These are phyloP conservation scores for Agrilus planipennis DNA, from an alignment of 1,140 invertebrate genomes.

Conservation along the genomic window DNA sequence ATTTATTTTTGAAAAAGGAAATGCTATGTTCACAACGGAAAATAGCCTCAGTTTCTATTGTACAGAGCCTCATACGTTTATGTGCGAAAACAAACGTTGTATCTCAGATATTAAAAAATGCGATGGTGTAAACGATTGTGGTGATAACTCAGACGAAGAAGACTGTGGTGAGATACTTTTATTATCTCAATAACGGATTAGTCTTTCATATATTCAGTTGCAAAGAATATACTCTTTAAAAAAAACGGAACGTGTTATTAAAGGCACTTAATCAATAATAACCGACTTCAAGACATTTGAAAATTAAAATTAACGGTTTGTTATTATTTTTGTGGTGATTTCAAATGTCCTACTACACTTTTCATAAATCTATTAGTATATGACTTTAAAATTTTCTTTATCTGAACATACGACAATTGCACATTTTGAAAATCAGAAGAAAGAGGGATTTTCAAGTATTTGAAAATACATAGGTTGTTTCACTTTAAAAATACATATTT, in stretches of 20 bases:
- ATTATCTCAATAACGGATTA: slow-evolving; percentile 5
- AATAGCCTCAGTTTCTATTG: too few relatives aligned
- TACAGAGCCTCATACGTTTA: background rate
- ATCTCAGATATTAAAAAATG: slow-evolving; percentile 43
- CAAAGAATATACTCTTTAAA: background rate
- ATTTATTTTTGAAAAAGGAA: background rate
- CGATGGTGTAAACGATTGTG: slow-evolving; percentile 57
- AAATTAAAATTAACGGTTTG: background rate
- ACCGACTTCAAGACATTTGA: background rate
- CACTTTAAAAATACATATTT: background rate
- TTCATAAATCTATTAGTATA: background rate
- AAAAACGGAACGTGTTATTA: background rate
- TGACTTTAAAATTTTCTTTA: background rate
- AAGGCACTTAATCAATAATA: background rate
- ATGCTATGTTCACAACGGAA: background rate
- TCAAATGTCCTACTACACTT: background rate
- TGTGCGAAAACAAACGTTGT: slow-evolving; percentile 12
- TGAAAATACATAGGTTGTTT: background rate
- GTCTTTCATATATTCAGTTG: too few relatives aligned
- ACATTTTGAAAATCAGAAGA: background rate
- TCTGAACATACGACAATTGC: background rate
- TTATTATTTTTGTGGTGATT: background rate
- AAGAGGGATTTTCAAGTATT: background rate
- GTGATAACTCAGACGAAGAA: slow-evolving; percentile 53
- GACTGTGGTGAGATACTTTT: slow-evolving; percentile 37